phyloP scores from a whole-genome alignment of 2,888 invertebrate species.

The Stenolophus ochropezus region DNA sequence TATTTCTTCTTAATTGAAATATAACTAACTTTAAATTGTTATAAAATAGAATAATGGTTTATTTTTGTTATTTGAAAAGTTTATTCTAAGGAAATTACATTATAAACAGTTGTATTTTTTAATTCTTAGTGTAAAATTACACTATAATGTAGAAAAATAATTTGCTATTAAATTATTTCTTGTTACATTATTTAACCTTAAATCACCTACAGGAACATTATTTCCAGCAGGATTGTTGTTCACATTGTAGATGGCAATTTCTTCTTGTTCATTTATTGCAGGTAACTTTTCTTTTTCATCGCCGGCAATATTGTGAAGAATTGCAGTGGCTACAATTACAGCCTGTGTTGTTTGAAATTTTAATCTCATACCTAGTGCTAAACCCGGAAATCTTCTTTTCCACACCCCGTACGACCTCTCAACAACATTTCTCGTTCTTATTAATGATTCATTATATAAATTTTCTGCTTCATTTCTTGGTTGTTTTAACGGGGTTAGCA shows the following conservation, averaged over 20 bases:
- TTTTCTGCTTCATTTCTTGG: neutral
- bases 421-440: neutral
- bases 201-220: no score
- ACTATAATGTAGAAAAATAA: no score
- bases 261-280: no score
- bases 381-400: neutral
- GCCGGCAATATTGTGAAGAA: neutral
- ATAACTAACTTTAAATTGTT: neutral
- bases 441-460: neutral
- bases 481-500: neutral
- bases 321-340: constrained; percentile 1
- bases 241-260: no score
- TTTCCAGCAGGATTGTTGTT: no score
- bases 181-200: no score
- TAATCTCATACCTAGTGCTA: constrained; percentile 2
- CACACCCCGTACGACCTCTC: neutral
- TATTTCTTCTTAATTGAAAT: neutral
- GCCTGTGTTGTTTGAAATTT: neutral
- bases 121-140: no score
- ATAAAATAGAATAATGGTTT: neutral
- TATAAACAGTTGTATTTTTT: neutral
- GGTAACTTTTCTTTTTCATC: neutral
- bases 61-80: neutral
- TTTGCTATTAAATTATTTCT: no score
- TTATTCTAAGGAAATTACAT: no score